These are phyloP conservation scores for Alethe diademata DNA, from an alignment of 2,113 vertebrate species.

Conservation along the genomic window DNA sequence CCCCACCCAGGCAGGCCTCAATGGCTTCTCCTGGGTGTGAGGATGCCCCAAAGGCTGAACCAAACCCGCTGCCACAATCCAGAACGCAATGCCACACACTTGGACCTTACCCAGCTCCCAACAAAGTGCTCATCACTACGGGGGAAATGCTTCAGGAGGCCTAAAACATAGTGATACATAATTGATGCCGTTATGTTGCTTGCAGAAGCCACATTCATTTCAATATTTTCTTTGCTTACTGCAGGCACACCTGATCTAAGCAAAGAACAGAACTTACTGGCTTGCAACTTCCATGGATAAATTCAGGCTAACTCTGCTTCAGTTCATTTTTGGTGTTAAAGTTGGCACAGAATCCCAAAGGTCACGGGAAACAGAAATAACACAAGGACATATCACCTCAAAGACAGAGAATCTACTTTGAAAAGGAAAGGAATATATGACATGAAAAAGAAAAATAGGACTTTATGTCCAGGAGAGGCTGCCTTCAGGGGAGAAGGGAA, in stretches of 20 bases:
- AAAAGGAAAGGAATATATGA: not conserved
- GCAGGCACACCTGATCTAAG: not conserved
- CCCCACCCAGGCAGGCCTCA: not conserved
- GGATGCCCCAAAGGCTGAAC: not conserved
- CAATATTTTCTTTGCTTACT: not conserved
- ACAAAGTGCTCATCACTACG: constrained; percentile 4
- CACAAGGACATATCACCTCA: not conserved
- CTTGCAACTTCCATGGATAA: not conserved
- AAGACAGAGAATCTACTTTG: not conserved
- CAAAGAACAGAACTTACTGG: not conserved
- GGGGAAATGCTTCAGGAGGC: constrained; percentile 33
- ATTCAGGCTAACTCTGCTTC: not conserved
- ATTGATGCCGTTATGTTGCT: not conserved
- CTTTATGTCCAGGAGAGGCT: not conserved
- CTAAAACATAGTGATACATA: not conserved
- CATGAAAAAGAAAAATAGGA: not conserved
- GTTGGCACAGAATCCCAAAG: constrained; percentile 6
- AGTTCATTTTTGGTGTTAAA: not conserved
- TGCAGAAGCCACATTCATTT: not conserved
- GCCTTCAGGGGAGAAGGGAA: not conserved
- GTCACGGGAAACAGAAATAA: not conserved
- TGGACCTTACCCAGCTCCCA: constrained; percentile 12
- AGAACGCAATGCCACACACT: not conserved
- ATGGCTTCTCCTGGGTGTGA: not conserved
- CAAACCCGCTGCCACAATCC: not conserved